Conservation (phyloP, 1,140 invertebrate genomes). For the Tetragonula clypearis region DNA sequence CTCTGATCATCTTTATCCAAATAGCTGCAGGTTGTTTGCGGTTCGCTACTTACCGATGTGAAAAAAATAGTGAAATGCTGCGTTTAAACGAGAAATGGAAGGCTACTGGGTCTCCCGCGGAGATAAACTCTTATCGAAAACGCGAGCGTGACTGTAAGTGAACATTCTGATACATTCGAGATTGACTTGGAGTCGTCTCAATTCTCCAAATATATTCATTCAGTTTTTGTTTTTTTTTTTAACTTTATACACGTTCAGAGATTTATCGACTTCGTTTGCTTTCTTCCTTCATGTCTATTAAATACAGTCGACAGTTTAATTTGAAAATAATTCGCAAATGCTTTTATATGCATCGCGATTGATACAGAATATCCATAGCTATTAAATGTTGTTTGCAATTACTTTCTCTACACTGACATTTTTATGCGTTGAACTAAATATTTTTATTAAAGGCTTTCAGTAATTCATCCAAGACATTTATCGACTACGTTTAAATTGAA, state of each 20-base stretch:
- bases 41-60: too few relatives aligned
- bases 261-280: neutral
- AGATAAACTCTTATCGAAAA: constrained; percentile 35
- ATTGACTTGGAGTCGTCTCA: neutral
- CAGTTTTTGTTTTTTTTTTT: too few relatives aligned
- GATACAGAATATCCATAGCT: too few relatives aligned
- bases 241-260: neutral
- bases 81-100: neutral
- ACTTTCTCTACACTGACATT: too few relatives aligned
- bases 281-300: neutral
- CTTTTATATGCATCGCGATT: neutral
- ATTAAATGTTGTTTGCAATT: too few relatives aligned
- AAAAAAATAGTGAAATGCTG: neutral
- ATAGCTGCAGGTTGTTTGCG: neutral
- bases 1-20: neutral
- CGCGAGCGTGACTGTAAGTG: neutral
- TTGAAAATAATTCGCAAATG: neutral
- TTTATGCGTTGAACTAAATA: neutral
- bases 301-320: neutral
- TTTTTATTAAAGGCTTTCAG: fast-evolving
- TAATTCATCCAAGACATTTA: neutral
- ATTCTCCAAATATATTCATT: neutral
- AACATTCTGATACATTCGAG: neutral
- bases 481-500: neutral
- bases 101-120: neutral